phyloP scores from a whole-genome alignment of 2,113 vertebrate species.

The Pholis gunnellus region DNA sequence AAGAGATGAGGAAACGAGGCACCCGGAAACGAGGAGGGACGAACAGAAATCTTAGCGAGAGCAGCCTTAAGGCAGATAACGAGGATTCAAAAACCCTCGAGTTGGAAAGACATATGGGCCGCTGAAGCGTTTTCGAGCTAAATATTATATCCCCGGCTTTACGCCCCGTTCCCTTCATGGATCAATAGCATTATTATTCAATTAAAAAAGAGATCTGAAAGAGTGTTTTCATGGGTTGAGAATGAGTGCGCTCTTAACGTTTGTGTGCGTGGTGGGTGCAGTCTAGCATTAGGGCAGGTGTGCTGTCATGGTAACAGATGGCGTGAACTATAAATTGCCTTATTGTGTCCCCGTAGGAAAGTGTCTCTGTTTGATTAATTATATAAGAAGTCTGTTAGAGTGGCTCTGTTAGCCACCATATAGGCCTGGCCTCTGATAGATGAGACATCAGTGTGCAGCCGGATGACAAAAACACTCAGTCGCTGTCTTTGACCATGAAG shows the following conservation, averaged over 20 bases:
- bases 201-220: slow-evolving; percentile 10
- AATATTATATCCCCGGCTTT: background rate
- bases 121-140: slow-evolving; percentile 9
- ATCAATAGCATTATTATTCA: slow-evolving; percentile 17
- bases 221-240: background rate
- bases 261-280: slow-evolving; percentile 29
- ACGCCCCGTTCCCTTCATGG: background rate
- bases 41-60: background rate
- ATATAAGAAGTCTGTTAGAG: slow-evolving; percentile 58
- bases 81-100: background rate
- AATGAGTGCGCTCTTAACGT: slow-evolving; percentile 10
- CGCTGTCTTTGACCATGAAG: slow-evolving; percentile 14
- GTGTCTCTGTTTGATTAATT: slow-evolving; percentile 75
- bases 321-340: slow-evolving; percentile 75
- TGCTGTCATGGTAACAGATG: slow-evolving; percentile 77
- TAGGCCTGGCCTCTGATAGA: slow-evolving; percentile 48
- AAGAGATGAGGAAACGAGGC: slow-evolving; percentile 16
- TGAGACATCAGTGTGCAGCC: slow-evolving; percentile 45
- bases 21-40: slow-evolving; percentile 10
- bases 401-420: slow-evolving; percentile 53
- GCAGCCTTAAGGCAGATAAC: background rate
- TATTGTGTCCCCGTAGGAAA: slow-evolving; percentile 70
- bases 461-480: slow-evolving; percentile 39
- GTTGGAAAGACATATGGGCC: background rate
- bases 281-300: slow-evolving; percentile 62